Percentiles rank a stretch among this genome's conserved stretches.
Conservation (phyloP, 2,797 vertebrate genomes). For the Gila robusta region DNA sequence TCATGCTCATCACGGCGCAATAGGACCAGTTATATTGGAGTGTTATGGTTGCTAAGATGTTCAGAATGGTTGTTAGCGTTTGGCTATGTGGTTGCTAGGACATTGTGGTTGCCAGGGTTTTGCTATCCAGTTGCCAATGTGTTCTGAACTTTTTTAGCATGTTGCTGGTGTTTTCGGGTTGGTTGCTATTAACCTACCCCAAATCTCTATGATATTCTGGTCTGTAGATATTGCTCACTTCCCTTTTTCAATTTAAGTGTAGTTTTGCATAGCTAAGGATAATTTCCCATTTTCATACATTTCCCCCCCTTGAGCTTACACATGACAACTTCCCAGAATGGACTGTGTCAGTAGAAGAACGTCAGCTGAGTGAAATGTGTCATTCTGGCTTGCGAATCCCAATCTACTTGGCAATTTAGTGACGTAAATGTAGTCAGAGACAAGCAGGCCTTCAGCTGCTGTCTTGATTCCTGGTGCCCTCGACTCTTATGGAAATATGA, state of each 20-base stretch:
- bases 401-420: slow-evolving; percentile 61
- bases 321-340: slow-evolving; percentile 59
- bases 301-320: slow-evolving; percentile 48
- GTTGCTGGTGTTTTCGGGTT: not conserved
- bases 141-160: not conserved
- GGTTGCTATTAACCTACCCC: not conserved
- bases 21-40: not conserved
- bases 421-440: slow-evolving; percentile 68
- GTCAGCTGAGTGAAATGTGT: slow-evolving; percentile 67
- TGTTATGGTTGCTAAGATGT: not conserved
- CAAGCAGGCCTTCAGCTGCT: slow-evolving; percentile 74
- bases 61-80: not conserved
- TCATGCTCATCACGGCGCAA: not conserved
- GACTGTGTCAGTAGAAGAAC: slow-evolving; percentile 68
- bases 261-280: not conserved
- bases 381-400: slow-evolving; percentile 54
- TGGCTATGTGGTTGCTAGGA: not conserved
- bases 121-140: not conserved
- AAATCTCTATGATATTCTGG: not conserved
- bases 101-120: not conserved
- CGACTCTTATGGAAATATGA: slow-evolving; percentile 80
- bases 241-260: not conserved
- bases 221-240: slow-evolving; percentile 5
- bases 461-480: slow-evolving; percentile 74
- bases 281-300: not conserved